These are phyloP conservation scores for Temnothorax longispinosus DNA, from an alignment of 1,140 invertebrate species.

Conservation along the genomic window DNA sequence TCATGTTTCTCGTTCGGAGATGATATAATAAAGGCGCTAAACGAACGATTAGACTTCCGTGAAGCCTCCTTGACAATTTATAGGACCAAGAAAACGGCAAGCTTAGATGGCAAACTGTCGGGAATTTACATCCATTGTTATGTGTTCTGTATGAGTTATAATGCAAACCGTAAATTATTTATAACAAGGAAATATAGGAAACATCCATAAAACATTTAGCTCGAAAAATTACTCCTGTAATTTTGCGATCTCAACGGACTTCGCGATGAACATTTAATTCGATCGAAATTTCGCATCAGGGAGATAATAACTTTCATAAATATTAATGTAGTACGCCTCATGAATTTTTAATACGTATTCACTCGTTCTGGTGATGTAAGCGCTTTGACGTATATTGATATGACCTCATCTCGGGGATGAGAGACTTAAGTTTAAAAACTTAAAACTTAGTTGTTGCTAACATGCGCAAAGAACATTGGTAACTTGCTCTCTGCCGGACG, in stretches of 20 bases:
- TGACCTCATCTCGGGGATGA: background rate
- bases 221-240: slow-evolving; percentile 1
- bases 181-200: background rate
- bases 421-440: background rate
- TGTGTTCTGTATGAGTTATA: background rate
- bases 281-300: background rate
- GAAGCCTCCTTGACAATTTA: background rate
- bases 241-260: background rate
- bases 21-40: background rate
- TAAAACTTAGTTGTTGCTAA: background rate
- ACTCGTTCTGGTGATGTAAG: background rate
- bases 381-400: background rate
- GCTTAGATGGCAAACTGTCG: background rate
- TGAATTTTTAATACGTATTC: slow-evolving; percentile 30
- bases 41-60: background rate
- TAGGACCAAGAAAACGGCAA: background rate
- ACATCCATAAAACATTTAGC: background rate
- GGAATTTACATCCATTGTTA: background rate
- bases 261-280: slow-evolving; percentile 2
- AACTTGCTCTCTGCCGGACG: background rate
- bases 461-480: background rate
- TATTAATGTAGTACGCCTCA: slow-evolving; percentile 10
- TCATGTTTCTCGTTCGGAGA: background rate
- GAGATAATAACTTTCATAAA: slow-evolving; percentile 38
- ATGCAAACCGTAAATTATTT: background rate